Evolutionary conservation across 2,888 invertebrate genomes (phyloP).

Genomic region (Ochlodes sylvanus): DNA sequence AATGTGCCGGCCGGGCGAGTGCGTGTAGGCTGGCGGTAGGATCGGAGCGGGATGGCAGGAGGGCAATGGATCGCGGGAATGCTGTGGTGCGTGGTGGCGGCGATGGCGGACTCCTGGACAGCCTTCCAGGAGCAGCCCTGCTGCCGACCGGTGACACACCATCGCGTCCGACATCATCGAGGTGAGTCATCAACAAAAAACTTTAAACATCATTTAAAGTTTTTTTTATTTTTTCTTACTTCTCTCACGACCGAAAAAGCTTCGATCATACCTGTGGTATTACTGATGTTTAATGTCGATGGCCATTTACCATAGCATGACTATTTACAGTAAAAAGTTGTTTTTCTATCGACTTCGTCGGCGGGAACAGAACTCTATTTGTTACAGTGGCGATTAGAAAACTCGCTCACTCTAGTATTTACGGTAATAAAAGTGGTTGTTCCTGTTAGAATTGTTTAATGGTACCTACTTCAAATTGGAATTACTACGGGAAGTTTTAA

Average conservation of each 20-base stretch:
- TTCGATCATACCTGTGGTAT: no score
- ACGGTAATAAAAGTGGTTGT: background rate
- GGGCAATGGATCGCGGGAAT: conserved; percentile 66
- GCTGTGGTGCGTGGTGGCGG: conserved; percentile 69
- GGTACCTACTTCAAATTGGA: no score
- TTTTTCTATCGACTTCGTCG: no score
- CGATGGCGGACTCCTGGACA: conserved; percentile 87
- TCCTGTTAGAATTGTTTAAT: background rate
- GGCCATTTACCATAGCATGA: no score
- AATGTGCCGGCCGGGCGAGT: conserved; percentile 54
- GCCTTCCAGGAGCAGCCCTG: conserved; percentile 88
- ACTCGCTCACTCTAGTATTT: background rate
- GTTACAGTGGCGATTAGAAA: background rate
- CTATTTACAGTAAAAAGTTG: no score
- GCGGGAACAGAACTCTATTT: background rate
- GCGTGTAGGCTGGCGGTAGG: conserved; percentile 50
- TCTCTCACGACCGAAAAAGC: no score
- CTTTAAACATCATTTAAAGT: background rate
- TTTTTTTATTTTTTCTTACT: no score
- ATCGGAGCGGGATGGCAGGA: conserved; percentile 59
- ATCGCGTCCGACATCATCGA: conserved; percentile 87
- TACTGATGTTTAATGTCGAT: no score
- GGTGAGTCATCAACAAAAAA: conserved; percentile 64
- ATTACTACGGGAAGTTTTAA: no score
- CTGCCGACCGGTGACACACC: conserved; percentile 85